Evolutionary conservation across 1,140 invertebrate genomes (phyloP), one percentile per base, ranked within the genome.

Genomic region (Lethrus apterus): DNA sequence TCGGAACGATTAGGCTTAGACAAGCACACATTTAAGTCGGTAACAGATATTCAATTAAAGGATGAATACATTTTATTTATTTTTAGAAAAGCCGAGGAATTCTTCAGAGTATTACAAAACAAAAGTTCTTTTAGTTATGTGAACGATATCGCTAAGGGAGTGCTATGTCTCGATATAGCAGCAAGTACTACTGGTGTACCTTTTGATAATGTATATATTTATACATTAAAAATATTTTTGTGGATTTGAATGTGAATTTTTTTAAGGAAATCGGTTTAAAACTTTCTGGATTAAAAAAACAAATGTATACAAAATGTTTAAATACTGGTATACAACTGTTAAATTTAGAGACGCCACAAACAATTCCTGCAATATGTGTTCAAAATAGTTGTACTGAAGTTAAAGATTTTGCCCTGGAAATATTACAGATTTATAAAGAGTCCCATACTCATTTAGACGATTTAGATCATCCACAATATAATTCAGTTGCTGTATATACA

Each of bases 381-480:
- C 64, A 69, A 48, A 49, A 70, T 4, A 57, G 55, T 32, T 59
- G 69, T 14, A 66, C 59, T 33, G 63, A 63, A 33, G 57, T 63
- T 2, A 41, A 61, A 13, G 60, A 64, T 15, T 61, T 65, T 34
- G 67, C 69, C 3, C 56, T 63, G 24, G 56, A 64, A 32, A 53
- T 70, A 4, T 43, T 69, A 11, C 23, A 47, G n/a, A 51, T 65
- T 18, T 71, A 68, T 20, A 48, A 54, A 46, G 29, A 58, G 8
- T 29, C 44, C 13, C 58, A 67, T 35, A 57, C 50, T 26, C 51
- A 57, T 0, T 50, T 44, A 7, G 54, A 59, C 10, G 58, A 64
- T 44, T 48, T 60, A 20, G 55, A 66, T 38, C 69, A 71, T 56
- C 69, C 69, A 5, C 69, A 71, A 45, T 71, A 71, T 51, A 59